phyloP scores from a whole-genome alignment of 2,888 invertebrate species.

The Deilephila elpenor region DNA sequence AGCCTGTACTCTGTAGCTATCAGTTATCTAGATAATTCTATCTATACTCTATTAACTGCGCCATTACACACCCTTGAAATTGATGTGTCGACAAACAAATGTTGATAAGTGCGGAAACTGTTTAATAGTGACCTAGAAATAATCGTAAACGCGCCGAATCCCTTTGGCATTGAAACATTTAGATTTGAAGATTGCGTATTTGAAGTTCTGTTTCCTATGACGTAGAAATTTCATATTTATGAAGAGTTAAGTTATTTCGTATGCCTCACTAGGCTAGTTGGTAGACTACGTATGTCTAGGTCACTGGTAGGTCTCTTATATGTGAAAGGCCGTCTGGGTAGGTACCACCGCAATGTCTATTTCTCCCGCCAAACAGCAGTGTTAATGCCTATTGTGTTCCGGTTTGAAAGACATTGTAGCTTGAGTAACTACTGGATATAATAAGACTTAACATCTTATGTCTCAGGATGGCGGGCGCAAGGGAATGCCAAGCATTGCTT shows the following conservation, averaged over 20 bases:
- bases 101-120: slow-evolving; percentile 5
- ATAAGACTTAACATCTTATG: too few relatives aligned
- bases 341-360: too few relatives aligned
- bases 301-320: too few relatives aligned
- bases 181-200: background rate
- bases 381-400: too few relatives aligned
- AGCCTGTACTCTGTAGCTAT: background rate
- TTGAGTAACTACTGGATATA: too few relatives aligned
- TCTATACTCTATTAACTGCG: slow-evolving; percentile 11
- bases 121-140: background rate
- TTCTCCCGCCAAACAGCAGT: too few relatives aligned
- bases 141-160: background rate
- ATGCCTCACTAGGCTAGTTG: too few relatives aligned
- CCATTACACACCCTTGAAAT: background rate
- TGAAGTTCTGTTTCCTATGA: background rate
- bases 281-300: too few relatives aligned
- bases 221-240: background rate
- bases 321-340: too few relatives aligned
- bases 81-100: slow-evolving; percentile 12
- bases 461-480: too few relatives aligned
- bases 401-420: too few relatives aligned
- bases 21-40: slow-evolving; percentile 15
- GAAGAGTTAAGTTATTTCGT: background rate
- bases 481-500: too few relatives aligned
- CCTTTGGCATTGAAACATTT: background rate